Percentiles rank a stretch among this genome's conserved stretches.
phyloP scores from a whole-genome alignment of 2,888 invertebrate genomes.

The Drosophila affinis region DNA sequence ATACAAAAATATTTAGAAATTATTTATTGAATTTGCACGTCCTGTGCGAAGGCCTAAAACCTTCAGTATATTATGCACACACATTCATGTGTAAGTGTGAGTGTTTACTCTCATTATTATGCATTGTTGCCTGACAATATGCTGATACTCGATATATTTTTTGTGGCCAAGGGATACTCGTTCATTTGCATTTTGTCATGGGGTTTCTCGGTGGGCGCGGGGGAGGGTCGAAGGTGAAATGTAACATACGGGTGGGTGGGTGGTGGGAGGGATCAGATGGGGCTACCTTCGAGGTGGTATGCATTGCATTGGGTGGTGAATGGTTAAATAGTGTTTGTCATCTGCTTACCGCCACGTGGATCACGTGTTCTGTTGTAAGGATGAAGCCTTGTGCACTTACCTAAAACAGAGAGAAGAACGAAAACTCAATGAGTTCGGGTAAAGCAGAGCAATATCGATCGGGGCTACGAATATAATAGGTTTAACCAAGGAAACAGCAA shows the following conservation, averaged over 20 bases:
- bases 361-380: constrained; percentile 66
- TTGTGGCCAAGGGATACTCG: neutral
- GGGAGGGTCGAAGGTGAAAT: neutral
- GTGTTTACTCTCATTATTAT: neutral
- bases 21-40: neutral
- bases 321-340: constrained; percentile 36
- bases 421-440: constrained; percentile 24
- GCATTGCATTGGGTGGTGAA: constrained; percentile 1
- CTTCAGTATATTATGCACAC: neutral
- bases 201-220: neutral
- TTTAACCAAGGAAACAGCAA: constrained; percentile 11
- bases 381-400: constrained; percentile 77
- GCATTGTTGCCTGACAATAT: neutral
- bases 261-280: neutral
- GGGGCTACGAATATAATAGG: constrained; percentile 4
- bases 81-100: neutral
- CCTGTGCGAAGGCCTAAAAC: neutral
- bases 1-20: neutral
- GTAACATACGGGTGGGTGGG: neutral
- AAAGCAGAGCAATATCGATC: constrained; percentile 4
- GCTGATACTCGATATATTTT: constrained; percentile 4
- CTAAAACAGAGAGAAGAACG: constrained; percentile 63
- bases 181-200: neutral
- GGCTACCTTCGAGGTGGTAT: neutral
- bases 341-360: constrained; percentile 70